Evolutionary conservation across 2,113 vertebrate genomes (phyloP).

Genomic region (Anthoscopus minutus): DNA sequence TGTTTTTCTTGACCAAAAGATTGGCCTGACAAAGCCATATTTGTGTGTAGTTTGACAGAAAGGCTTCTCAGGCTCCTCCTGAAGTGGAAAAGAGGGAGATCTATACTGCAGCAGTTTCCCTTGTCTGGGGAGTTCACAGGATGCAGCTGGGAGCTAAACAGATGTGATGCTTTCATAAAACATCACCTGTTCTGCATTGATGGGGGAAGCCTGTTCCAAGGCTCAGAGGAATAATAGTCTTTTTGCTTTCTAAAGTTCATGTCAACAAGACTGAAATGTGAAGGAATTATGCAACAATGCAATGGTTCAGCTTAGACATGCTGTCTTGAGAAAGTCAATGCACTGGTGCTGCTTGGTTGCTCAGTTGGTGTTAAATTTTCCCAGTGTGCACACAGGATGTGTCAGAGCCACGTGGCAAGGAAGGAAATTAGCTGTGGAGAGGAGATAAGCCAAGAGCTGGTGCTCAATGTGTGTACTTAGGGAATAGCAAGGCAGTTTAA

Average conservation of each 20-base stretch:
- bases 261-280: not conserved
- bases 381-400: not conserved
- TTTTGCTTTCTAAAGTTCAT: not conserved
- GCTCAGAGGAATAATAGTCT: not conserved
- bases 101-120: rapidly evolving
- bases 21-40: not conserved
- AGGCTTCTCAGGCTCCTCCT: not conserved
- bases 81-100: not conserved
- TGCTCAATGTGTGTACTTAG: not conserved
- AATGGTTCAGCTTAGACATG: not conserved
- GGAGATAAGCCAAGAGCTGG: not conserved
- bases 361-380: not conserved
- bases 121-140: not conserved
- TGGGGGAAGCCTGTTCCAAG: not conserved
- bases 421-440: not conserved
- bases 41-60: not conserved
- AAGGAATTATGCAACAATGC: not conserved
- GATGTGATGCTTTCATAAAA: not conserved
- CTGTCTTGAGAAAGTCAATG: not conserved
- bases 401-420: not conserved
- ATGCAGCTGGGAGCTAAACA: not conserved
- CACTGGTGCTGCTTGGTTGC: not conserved
- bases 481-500: not conserved
- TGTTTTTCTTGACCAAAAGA: not conserved
- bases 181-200: rapidly evolving